Base-by-base conservation (phyloP, 2,888 invertebrate genomes). In the Anthophora plumipes region DNA sequence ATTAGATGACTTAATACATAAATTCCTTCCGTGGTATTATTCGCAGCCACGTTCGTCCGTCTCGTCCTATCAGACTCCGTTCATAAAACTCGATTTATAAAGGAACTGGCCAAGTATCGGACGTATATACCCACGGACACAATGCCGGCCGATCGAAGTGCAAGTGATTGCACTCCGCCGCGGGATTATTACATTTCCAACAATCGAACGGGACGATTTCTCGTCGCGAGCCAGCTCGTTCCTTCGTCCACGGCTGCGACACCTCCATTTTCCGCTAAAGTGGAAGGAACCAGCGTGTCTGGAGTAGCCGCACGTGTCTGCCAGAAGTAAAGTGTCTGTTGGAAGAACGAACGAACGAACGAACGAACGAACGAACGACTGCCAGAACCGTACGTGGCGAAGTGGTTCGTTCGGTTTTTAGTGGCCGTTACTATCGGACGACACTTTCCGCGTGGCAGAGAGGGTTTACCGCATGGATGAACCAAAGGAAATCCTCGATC, bases 341-440 rank as follows among this genome's bases (percentile, higher is more conserved):
- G n/a, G 43, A 43, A 31, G n/a, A 31, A 31, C 31, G 31, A 31
- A 31, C 31, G n/a, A n/a, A n/a, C n/a, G 22, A 22, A 60, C 20
- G 60, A 60, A 63, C n/a, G n/a, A n/a, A n/a, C 67, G 76, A 60
- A 63, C 63, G 73, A 63, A 73, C 60, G 71, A 73, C 73, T 74
- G 77, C 70, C 77, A 77, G 77, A 71, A 84, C 64, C 72, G 84
- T 87, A 82, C 85, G 85, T 77, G 63, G 75, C 78, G 67, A 82
- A 87, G 87, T 87, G 84, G 84, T 81, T 67, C 76, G 80, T 52
- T 85, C 81, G 80, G 71, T 70, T 87, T 87, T 87, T 85, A 87
- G 85, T 78, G 85, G 72, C 67, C 85, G 81, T 87, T 85, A 87
- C 80, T 63, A 86, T 85, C 82, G 87, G n/a, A 72, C 82, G 83